phyloP scores from a whole-genome alignment of 2,797 vertebrate species.

The Eurystomus glaucurus region DNA sequence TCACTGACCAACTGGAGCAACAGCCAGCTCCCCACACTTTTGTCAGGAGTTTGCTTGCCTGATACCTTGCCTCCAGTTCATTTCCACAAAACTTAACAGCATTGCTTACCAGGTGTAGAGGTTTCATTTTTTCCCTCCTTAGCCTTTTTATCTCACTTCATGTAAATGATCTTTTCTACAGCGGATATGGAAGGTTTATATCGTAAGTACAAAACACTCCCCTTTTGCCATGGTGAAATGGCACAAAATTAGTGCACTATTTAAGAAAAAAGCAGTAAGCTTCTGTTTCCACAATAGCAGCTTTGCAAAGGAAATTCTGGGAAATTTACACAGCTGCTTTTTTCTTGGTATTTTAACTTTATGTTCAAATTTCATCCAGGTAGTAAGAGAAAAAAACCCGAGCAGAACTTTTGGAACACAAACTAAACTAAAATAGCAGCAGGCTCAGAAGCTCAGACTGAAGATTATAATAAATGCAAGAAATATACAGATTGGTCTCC shows the following conservation, averaged over 20 bases:
- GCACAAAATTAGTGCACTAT: not conserved
- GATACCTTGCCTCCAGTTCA: accelerated
- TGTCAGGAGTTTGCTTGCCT: accelerated
- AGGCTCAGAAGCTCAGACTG: not conserved
- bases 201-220: not conserved
- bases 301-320: slow-evolving; percentile 37
- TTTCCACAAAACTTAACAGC: accelerated
- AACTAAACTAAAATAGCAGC: slow-evolving; percentile 40
- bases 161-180: not conserved
- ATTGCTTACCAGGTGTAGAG: not conserved
- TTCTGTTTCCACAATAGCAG: not conserved
- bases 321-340: slow-evolving; percentile 34
- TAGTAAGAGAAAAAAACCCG: not conserved
- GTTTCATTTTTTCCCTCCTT: not conserved
- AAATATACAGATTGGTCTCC: not conserved
- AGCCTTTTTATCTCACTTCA: not conserved
- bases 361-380: slow-evolving; percentile 57
- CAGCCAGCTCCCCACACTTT: not conserved
- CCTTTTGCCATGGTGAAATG: not conserved
- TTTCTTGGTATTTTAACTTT: slow-evolving; percentile 56
- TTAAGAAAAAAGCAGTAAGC: not conserved
- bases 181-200: not conserved
- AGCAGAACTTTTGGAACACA: slow-evolving; percentile 6
- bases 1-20: not conserved
- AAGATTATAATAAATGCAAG: not conserved